Percentiles rank a stretch among this genome's conserved stretches.
phyloP scores from a whole-genome alignment of 2,888 invertebrate genomes.

The Octodonta nipae region DNA sequence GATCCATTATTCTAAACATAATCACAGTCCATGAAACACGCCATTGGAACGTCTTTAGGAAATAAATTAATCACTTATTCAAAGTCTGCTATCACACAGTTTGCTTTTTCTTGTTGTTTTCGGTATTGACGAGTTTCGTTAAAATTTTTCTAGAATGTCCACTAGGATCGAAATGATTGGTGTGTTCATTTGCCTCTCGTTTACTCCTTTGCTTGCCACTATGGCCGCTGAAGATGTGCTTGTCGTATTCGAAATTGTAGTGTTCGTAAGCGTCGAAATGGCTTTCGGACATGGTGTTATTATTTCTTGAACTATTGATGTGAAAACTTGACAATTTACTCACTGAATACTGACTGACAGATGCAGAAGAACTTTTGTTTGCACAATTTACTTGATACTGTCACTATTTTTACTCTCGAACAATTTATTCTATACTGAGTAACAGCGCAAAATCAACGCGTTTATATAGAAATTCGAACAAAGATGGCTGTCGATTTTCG shows the following conservation, averaged over 20 bases:
- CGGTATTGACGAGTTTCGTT: constrained; percentile 72
- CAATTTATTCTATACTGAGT: too few relatives aligned
- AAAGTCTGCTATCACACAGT: not conserved
- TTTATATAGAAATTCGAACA: too few relatives aligned
- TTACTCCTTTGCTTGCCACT: constrained; percentile 84
- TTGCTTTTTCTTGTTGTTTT: constrained; percentile 56
- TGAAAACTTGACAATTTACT: too few relatives aligned
- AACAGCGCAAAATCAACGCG: too few relatives aligned
- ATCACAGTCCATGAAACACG: constrained; percentile 1
- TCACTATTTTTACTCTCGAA: too few relatives aligned
- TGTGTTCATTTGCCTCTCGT: constrained; percentile 76
- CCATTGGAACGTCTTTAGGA: not conserved
- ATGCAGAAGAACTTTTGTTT: too few relatives aligned
- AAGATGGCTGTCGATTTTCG: too few relatives aligned
- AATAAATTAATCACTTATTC: not conserved
- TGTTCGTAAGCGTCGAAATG: constrained; percentile 80
- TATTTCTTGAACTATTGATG: too few relatives aligned
- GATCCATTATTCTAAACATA: too few relatives aligned
- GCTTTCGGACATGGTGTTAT: not conserved
- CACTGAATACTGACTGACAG: too few relatives aligned
- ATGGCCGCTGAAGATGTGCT: constrained; percentile 72
- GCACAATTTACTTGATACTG: too few relatives aligned
- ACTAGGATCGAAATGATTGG: constrained; percentile 81
- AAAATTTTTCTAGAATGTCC: constrained; percentile 88
- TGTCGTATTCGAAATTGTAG: constrained; percentile 87